phyloP scores from a whole-genome alignment of 2,888 invertebrate species.

The Diadegma fenestrale region DNA sequence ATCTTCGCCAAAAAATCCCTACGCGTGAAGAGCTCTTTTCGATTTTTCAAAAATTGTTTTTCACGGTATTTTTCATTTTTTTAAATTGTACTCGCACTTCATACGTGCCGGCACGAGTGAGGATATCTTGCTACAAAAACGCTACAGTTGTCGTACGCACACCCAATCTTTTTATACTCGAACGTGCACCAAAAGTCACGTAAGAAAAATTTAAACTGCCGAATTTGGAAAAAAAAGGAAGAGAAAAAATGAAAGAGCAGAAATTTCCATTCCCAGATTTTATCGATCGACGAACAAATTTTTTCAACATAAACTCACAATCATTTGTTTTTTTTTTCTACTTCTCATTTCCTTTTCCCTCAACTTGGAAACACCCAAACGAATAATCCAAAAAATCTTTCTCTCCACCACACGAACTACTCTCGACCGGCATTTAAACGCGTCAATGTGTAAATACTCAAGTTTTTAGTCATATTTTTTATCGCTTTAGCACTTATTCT shows the following conservation, averaged over 20 bases:
- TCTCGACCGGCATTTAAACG: slow-evolving; percentile 67
- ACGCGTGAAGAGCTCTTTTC: not conserved
- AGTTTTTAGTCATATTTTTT: slow-evolving; percentile 75
- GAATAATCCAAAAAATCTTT: slow-evolving; percentile 27
- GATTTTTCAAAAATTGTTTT: not conserved
- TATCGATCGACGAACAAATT: not conserved
- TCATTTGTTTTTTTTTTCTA: not conserved
- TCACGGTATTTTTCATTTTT: not conserved
- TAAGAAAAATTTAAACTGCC: slow-evolving; percentile 1
- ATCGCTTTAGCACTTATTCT: slow-evolving; percentile 70
- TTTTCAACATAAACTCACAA: not conserved
- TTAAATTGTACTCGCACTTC: not conserved
- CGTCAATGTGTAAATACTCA: slow-evolving; percentile 72
- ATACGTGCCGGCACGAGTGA: slow-evolving; percentile 69
- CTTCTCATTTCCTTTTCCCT: slow-evolving; percentile 5
- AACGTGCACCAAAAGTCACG: slow-evolving; percentile 1
- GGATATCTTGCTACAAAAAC: slow-evolving; percentile 55
- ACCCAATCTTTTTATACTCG: slow-evolving; percentile 2
- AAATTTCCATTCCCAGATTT: slow-evolving; percentile 36
- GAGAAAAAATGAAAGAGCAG: slow-evolving; percentile 9
- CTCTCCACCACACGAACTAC: slow-evolving; percentile 26
- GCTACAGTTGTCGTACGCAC: slow-evolving; percentile 2
- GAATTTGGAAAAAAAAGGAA: not conserved
- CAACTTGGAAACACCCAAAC: slow-evolving; percentile 7
- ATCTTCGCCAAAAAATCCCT: not conserved